Evolutionary conservation across 2,797 vertebrate species (phyloP), one percentile per base, ranked within the genome.

Genomic region (Melanotaenia nigrans): DNA sequence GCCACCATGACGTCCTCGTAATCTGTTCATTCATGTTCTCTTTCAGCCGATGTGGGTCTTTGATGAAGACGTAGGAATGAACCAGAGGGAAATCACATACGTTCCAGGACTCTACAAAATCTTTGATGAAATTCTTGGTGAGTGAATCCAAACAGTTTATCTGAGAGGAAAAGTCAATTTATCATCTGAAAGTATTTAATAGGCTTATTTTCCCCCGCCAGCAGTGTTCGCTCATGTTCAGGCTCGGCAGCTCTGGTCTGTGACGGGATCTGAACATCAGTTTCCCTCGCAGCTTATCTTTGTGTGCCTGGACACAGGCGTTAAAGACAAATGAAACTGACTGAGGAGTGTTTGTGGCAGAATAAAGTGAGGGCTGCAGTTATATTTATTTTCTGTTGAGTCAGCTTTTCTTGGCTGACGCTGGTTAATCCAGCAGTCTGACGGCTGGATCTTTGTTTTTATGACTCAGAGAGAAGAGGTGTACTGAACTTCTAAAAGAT

Each of bases 91-190:
- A 78, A 95, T 99, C 89, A 98, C 97, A 18, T 99, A 96, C 78
- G 98, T 99, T 81, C 98, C 98, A 38, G 98, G 98, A 82, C 93
- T 99, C 57, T 99, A 99, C 92, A 99, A 99, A 93, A 99, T 99
- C 90, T 99, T 99, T 93, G 98, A 99, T 93, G 98, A 99, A 94
- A 99, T 99, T 84, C 95, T 99, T 10, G 97, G 98, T 99, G 90
- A 96, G 97, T 81, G 1, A 70, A 53, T 61, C 30, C 35, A 11
- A 5, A 6, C 12, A 13, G 20, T 75, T 69, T 71, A 5, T 30
- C 20, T 47, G 0, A 14, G 42, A 3, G 11, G 13, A 40, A 40
- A 40, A 40, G 38, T 12, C 38, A 12, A 40, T 16, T 18, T 45
- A 14, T 4, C 42, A 45, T 45, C 42, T 45, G 3, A 16, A 40